A percentile compares a stretch with the other conserved stretches of the same genome.
phyloP scores from a whole-genome alignment of 2,797 vertebrate species.

The Tokudaia tokunoshimensis region DNA sequence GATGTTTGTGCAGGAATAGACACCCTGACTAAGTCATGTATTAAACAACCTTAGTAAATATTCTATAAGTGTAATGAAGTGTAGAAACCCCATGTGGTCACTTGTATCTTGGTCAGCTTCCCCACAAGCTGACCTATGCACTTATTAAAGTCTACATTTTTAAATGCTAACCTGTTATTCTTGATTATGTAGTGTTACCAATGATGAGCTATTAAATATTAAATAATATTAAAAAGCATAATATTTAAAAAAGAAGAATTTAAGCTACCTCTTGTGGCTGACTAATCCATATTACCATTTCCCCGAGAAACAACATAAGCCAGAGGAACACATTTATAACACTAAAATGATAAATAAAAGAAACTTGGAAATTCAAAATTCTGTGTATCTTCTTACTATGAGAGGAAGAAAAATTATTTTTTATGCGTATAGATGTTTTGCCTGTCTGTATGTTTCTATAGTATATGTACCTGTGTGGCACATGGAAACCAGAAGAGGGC shows the following conservation, averaged over 20 bases:
- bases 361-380: background rate
- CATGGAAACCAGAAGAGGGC: no score
- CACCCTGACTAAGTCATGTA: constrained; percentile 30
- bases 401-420: background rate
- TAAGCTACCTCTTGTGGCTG: background rate
- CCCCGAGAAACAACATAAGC: background rate
- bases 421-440: no score
- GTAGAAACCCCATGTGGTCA: constrained; percentile 65
- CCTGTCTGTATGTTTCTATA: no score
- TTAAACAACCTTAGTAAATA: constrained; percentile 84
- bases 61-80: constrained; percentile 28
- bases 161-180: constrained; percentile 72
- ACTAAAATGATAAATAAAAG: background rate
- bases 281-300: background rate
- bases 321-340: background rate
- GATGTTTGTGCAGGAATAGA: no score
- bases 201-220: background rate
- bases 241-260: no score
- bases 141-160: constrained; percentile 82
- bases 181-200: constrained; percentile 33
- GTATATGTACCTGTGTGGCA: no score
- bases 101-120: constrained; percentile 61
- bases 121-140: constrained; percentile 67
- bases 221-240: background rate
- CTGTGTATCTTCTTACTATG: background rate